phyloP scores from a whole-genome alignment of 2,797 vertebrate genomes.

The Todus mexicanus region DNA sequence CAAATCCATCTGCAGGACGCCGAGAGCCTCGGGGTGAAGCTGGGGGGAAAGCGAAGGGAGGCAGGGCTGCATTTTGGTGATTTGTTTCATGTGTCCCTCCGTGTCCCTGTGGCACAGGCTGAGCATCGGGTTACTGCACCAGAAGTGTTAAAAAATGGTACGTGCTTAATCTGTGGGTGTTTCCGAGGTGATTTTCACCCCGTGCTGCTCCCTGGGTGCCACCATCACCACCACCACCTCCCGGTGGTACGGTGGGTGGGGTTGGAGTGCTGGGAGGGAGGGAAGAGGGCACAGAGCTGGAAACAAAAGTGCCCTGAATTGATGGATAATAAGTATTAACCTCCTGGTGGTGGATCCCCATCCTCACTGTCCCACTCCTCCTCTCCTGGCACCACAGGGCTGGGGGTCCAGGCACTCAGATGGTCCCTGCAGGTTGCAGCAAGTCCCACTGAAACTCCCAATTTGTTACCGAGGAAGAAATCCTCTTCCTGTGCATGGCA shows the following conservation, averaged over 20 bases:
- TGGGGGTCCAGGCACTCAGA: background rate
- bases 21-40: background rate
- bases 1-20: conserved; percentile 20
- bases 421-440: background rate
- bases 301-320: background rate
- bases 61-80: background rate
- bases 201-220: background rate
- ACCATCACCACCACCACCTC: background rate
- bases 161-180: rapidly evolving
- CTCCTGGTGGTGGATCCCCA: background rate
- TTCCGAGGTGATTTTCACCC: background rate
- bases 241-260: background rate
- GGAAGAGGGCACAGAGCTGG: background rate
- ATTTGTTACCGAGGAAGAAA: background rate
- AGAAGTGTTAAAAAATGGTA: background rate
- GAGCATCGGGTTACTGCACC: background rate
- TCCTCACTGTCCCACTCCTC: background rate
- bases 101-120: background rate
- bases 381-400: background rate
- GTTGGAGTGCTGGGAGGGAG: background rate
- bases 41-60: background rate
- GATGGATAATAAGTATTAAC: background rate
- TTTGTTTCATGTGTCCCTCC: background rate
- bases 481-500: background rate
- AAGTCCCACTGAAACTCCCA: background rate